Conservation (phyloP, 2,113 vertebrate species). For the Rhynchomys soricoides region DNA sequence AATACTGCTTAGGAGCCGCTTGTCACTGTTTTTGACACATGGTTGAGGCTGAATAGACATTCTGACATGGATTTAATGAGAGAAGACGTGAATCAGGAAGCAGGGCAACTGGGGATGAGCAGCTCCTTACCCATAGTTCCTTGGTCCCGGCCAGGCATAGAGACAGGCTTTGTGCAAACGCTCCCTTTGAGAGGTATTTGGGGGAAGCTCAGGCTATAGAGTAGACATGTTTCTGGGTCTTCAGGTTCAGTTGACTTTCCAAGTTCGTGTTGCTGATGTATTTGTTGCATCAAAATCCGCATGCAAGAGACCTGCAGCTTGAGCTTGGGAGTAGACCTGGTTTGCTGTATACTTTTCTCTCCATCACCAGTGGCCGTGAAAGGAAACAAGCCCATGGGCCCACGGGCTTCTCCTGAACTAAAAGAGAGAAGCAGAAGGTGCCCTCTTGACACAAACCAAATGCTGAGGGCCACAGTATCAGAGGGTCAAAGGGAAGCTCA, state of each 20-base stretch:
- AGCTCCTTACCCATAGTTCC: background rate
- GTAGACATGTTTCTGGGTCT: background rate
- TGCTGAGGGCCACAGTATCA: conserved; percentile 65
- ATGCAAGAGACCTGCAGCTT: background rate
- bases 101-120: background rate
- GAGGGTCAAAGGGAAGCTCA: conserved; percentile 67
- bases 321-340: background rate
- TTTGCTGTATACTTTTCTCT: background rate
- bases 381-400: conserved; percentile 36
- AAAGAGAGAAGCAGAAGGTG: conserved; percentile 35
- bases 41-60: background rate
- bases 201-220: background rate
- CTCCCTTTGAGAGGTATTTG: background rate
- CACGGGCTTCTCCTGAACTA: background rate
- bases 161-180: background rate
- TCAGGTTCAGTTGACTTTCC: background rate
- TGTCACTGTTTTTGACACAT: background rate
- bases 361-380: background rate
- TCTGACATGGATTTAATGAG: background rate
- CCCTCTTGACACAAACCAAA: conserved; percentile 60
- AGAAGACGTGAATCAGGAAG: background rate
- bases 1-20: background rate
- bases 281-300: background rate
- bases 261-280: background rate
- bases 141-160: background rate